phyloP scores from a whole-genome alignment of 2,113 vertebrate genomes.

The Labeo catla region DNA sequence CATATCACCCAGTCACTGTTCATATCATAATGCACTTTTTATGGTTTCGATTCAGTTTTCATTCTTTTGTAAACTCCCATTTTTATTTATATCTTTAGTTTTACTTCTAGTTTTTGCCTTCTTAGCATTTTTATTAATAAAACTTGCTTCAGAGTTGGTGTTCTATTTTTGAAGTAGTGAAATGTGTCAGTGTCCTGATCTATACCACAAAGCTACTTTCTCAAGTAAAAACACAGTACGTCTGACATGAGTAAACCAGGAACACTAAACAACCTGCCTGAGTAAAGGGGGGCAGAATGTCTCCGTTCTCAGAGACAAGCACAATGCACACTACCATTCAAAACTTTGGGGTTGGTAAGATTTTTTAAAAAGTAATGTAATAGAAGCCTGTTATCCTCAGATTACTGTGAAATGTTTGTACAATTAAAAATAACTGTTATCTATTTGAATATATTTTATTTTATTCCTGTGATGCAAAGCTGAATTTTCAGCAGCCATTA shows the following conservation, averaged over 20 bases:
- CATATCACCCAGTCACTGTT: neutral
- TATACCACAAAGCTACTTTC: neutral
- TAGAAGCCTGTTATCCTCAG: neutral
- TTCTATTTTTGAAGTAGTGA: neutral
- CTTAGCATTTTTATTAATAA: neutral
- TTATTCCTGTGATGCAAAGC: neutral
- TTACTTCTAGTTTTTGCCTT: neutral
- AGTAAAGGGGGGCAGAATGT: neutral
- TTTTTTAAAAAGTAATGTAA: neutral
- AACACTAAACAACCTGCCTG: neutral
- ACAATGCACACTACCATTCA: neutral
- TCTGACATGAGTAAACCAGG: neutral
- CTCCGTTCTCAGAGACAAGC: neutral
- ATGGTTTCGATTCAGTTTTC: neutral
- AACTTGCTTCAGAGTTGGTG: too few species aligned
- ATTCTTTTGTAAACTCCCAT: neutral
- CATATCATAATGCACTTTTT: neutral
- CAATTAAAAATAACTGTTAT: neutral
- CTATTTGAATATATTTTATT: neutral
- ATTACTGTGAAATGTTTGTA: neutral
- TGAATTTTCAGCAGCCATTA: neutral
- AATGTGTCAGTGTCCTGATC: neutral
- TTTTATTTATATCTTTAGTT: neutral
- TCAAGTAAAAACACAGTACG: neutral
- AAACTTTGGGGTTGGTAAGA: neutral